Conservation (phyloP, 2,888 invertebrate genomes). For the Boloria selene region DNA sequence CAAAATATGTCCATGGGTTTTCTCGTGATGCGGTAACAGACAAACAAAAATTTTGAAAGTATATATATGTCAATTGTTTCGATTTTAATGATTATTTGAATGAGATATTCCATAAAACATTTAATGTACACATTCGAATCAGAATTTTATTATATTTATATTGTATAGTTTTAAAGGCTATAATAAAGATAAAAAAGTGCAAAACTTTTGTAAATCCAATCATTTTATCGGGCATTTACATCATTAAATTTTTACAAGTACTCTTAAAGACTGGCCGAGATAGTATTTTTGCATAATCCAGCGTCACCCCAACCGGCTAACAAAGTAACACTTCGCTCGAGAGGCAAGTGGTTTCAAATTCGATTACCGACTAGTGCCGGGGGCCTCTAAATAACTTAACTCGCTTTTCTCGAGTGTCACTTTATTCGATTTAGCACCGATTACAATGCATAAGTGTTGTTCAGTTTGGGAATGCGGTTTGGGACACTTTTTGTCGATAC, state of each 20-base stretch:
- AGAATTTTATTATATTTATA: no score
- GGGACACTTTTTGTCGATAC: constrained; percentile 42
- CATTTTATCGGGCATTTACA: constrained; percentile 3
- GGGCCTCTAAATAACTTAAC: constrained; percentile 75
- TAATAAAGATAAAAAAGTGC: no score
- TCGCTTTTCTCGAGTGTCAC: constrained; percentile 71
- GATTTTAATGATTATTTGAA: no score
- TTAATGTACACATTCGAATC: no score
- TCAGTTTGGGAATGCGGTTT: constrained; percentile 56
- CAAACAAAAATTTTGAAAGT: no score
- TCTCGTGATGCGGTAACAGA: no score
- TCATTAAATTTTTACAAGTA: constrained; percentile 27
- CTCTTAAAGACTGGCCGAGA: constrained; percentile 43
- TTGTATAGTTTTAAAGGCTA: no score
- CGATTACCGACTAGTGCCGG: constrained; percentile 74
- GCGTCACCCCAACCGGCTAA: constrained; percentile 65
- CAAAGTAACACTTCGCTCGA: constrained; percentile 76
- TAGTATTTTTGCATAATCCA: constrained; percentile 64
- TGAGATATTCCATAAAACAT: no score
- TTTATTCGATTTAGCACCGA: constrained; percentile 73
- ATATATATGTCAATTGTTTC: no score
- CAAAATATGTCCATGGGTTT: no score
- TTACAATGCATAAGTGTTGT: constrained; percentile 74
- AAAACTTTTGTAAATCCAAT: no score
- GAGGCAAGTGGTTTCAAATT: constrained; percentile 77